Conservation (phyloP, 2,888 invertebrate genomes). For the Cyrtodaria siliqua region DNA sequence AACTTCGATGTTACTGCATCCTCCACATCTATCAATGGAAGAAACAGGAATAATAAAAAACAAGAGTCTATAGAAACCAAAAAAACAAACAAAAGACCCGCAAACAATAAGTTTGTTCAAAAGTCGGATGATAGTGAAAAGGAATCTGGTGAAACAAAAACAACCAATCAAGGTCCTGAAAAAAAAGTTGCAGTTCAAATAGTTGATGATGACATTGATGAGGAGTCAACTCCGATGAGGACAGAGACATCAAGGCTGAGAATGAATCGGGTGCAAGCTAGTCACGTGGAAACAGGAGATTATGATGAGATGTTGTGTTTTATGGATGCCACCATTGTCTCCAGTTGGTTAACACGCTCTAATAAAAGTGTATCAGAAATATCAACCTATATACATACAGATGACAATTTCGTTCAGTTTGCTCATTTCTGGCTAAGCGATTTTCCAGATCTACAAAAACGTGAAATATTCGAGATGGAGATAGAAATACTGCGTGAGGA, state of each 20-base stretch:
- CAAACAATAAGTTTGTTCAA: too few relatives aligned
- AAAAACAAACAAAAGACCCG: too few relatives aligned
- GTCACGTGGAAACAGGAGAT: slow-evolving; percentile 66
- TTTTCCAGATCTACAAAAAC: slow-evolving; percentile 80
- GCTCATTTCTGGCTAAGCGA: slow-evolving; percentile 85
- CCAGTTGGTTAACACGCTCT: slow-evolving; percentile 81
- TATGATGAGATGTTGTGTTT: slow-evolving; percentile 83
- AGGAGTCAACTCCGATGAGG: slow-evolving; percentile 32
- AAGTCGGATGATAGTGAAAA: too few relatives aligned
- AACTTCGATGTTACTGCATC: too few relatives aligned
- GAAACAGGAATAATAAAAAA: background rate
- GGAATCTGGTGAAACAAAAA: background rate
- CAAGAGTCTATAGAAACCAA: too few relatives aligned
- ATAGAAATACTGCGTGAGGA: slow-evolving; percentile 82
- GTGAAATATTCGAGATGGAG: slow-evolving; percentile 83
- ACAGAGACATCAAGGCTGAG: slow-evolving; percentile 11
- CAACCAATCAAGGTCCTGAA: background rate
- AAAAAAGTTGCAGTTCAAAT: slow-evolving; percentile 3
- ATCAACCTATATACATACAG: slow-evolving; percentile 74
- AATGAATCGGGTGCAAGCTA: slow-evolving; percentile 11
- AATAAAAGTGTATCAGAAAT: slow-evolving; percentile 80
- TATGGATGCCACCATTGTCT: slow-evolving; percentile 83
- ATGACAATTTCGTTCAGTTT: slow-evolving; percentile 84
- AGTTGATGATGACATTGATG: slow-evolving; percentile 34
- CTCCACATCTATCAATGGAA: background rate